These are phyloP conservation scores for Aurelia aurita DNA, from an alignment of 30 jellyfish, hydroid and myxozoan species.

Conservation along the genomic window DNA sequence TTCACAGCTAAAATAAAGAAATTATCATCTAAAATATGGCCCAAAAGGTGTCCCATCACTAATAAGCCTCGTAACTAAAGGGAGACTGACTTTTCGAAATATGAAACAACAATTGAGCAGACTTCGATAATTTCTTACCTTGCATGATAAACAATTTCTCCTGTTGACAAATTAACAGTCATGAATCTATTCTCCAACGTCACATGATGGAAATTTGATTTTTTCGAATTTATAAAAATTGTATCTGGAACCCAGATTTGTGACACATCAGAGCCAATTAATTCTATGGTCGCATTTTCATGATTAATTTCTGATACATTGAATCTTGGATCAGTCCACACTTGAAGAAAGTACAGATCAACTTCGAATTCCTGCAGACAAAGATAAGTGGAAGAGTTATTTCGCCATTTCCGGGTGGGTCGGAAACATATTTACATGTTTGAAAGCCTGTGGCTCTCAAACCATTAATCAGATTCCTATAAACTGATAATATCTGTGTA, in stretches of 20 bases:
- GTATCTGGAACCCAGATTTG: constrained; percentile 97
- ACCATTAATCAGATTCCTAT: no score
- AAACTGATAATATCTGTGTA: no score
- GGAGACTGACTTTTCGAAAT: no score
- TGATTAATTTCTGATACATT: constrained; percentile 47
- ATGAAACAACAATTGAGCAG: no score
- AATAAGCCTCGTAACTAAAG: no score
- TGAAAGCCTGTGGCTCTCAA: no score
- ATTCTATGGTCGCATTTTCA: constrained; percentile 72
- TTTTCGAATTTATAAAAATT: constrained; percentile 91
- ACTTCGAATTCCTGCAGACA: constrained; percentile 79
- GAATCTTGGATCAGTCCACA: constrained; percentile 91
- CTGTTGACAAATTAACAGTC: constrained; percentile 75
- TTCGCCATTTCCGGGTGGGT: no score
- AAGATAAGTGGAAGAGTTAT: not conserved
- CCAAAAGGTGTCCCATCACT: no score
- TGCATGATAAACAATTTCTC: constrained; percentile 88
- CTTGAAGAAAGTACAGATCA: constrained; percentile 96
- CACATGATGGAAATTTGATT: constrained; percentile 83
- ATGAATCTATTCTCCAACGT: constrained; percentile 93
- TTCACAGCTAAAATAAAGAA: no score
- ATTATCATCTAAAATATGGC: no score
- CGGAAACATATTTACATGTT: no score
- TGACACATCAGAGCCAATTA: constrained; percentile 89
- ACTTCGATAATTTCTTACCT: constrained; percentile 48